Percentiles rank a stretch among this genome's conserved stretches.
phyloP scores from a whole-genome alignment of 2,797 vertebrate species.

The Chelidonichthys spinosus region DNA sequence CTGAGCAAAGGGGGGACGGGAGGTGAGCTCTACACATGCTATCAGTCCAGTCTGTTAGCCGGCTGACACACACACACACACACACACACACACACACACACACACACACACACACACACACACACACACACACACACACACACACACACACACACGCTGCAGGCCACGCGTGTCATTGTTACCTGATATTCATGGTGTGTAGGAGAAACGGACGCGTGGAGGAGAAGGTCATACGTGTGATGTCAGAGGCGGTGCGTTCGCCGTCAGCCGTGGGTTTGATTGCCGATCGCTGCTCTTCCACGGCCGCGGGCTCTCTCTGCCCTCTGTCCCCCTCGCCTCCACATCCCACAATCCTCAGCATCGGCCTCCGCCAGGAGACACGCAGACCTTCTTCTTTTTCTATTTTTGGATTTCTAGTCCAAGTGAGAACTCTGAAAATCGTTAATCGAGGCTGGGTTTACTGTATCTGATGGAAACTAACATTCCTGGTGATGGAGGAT shows the following conservation, averaged over 20 bases:
- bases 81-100: conserved; percentile 32
- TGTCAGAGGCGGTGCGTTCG: conserved; percentile 62
- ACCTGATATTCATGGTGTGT: conserved; percentile 73
- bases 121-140: conserved; percentile 30
- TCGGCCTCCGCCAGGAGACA: conserved; percentile 54
- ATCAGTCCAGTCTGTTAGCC: conserved; percentile 67
- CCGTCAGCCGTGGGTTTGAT: conserved; percentile 61
- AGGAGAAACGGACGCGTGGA: conserved; percentile 58
- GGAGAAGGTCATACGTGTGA: conserved; percentile 73
- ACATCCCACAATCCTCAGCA: conserved; percentile 58
- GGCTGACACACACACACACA: conserved; percentile 40
- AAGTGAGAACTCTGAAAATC: conserved; percentile 52
- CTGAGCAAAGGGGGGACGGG: conserved; percentile 55
- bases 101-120: conserved; percentile 27
- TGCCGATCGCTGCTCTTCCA: conserved; percentile 40
- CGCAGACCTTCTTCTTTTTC: conserved; percentile 48
- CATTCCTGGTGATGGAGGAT: conserved; percentile 39
- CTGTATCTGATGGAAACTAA: conserved; percentile 29
- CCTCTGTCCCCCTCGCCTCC: conserved; percentile 56
- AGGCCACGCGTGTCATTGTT: conserved; percentile 68
- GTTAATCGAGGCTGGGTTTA: conserved; percentile 17
- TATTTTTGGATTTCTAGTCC: conserved; percentile 61
- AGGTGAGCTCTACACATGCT: conserved; percentile 71
- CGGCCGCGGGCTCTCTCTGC: conserved; percentile 59
- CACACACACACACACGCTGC: conserved; percentile 35